Evolutionary conservation across 2,797 vertebrate genomes (phyloP).

Genomic region (Sebastes minor): DNA sequence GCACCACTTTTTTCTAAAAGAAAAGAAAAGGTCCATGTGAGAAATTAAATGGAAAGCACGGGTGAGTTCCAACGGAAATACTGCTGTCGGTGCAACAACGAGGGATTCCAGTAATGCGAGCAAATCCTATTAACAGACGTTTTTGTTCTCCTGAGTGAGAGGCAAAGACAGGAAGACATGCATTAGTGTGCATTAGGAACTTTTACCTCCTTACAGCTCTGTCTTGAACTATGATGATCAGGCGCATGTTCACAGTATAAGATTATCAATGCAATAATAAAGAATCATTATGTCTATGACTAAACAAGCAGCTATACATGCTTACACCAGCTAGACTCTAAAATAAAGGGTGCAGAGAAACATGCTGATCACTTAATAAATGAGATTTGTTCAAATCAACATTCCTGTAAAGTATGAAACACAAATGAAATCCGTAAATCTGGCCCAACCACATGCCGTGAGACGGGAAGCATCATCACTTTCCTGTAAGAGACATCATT

Average conservation of each 20-base stretch:
- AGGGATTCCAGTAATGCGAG: neutral
- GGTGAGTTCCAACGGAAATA: conserved; percentile 34
- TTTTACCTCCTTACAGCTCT: neutral
- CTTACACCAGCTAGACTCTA: neutral
- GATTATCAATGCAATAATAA: neutral
- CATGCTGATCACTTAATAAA: conserved; percentile 29
- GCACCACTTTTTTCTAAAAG: conserved; percentile 84
- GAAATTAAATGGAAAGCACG: conserved; percentile 49
- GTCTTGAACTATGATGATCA: neutral
- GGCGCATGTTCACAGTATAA: neutral
- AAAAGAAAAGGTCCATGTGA: conserved; percentile 70
- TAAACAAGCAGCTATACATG: conserved; percentile 12
- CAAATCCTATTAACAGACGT: neutral
- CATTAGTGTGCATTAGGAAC: neutral
- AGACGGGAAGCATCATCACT: neutral
- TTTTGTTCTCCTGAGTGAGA: neutral
- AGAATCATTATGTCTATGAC: neutral
- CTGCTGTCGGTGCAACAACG: neutral
- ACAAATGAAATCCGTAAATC: conserved; percentile 58
- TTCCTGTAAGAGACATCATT: neutral
- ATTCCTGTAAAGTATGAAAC: conserved; percentile 21
- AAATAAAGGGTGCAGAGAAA: conserved; percentile 10
- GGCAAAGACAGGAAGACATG: conserved; percentile 13
- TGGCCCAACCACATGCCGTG: conserved; percentile 51
- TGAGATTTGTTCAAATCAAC: neutral